These are phyloP conservation scores for Ethmia dodecea DNA, from an alignment of 2,888 invertebrate genomes.

Conservation along the genomic window DNA sequence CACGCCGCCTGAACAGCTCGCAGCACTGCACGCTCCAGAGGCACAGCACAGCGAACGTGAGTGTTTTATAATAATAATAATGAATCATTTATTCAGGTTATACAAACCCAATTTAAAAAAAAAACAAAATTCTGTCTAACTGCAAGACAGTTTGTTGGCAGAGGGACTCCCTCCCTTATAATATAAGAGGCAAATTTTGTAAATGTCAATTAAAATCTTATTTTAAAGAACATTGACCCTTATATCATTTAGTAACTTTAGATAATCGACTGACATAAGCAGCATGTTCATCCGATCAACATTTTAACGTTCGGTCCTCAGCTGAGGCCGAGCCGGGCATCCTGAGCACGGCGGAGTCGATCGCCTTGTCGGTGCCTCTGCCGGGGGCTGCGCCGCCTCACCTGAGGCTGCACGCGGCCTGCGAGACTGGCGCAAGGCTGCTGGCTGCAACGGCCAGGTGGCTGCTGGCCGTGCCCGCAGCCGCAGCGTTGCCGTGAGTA, in stretches of 20 bases:
- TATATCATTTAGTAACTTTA: too few species aligned
- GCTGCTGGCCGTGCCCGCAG: conserved; percentile 90
- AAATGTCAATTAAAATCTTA: too few species aligned
- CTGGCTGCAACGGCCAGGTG: conserved; percentile 94
- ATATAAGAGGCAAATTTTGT: too few species aligned
- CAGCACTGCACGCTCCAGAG: conserved; percentile 38
- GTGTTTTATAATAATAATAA: not conserved
- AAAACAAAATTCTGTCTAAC: too few species aligned
- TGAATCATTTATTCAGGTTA: too few species aligned
- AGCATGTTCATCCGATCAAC: too few species aligned
- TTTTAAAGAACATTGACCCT: too few species aligned
- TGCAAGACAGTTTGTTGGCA: too few species aligned
- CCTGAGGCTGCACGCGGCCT: conserved; percentile 95
- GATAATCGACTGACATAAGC: too few species aligned
- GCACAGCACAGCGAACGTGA: conserved; percentile 46
- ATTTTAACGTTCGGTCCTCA: conserved; percentile 1
- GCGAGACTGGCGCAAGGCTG: conserved; percentile 95
- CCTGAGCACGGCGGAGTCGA: conserved; percentile 39
- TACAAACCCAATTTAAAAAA: too few species aligned
- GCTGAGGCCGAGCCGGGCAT: conserved; percentile 32
- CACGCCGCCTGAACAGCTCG: conserved; percentile 47
- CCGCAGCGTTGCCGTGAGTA: conserved; percentile 85
- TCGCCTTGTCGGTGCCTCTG: conserved; percentile 48
- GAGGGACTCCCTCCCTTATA: too few species aligned
- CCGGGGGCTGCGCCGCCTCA: conserved; percentile 90